Conservation (phyloP, 2,113 vertebrate species). For the Gavialis gangeticus region DNA sequence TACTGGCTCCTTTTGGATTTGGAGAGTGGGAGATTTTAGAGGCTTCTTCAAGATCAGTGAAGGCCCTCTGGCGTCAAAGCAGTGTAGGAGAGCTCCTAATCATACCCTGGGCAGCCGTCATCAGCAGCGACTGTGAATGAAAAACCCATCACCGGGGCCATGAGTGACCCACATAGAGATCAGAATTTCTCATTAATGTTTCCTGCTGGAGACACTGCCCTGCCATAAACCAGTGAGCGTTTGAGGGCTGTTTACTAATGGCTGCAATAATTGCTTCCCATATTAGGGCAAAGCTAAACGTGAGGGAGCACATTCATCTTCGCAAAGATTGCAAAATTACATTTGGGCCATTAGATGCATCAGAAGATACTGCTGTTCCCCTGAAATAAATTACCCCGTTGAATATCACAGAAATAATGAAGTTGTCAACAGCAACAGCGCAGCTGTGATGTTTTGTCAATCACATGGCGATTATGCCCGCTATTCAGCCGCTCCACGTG, state of each 20-base stretch:
- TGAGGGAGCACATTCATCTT: slow-evolving; percentile 29
- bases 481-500: slow-evolving; percentile 31
- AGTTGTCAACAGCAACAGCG: slow-evolving; percentile 52
- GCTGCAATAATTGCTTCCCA: slow-evolving; percentile 24
- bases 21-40: neutral
- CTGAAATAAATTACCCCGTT: slow-evolving; percentile 53
- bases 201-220: slow-evolving; percentile 1
- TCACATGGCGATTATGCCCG: slow-evolving; percentile 47
- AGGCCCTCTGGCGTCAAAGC: neutral
- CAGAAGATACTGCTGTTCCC: slow-evolving; percentile 27
- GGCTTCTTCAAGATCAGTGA: neutral
- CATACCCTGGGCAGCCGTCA: neutral
- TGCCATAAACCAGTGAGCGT: neutral
- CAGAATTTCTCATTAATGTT: slow-evolving; percentile 5
- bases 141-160: slow-evolving; percentile 10
- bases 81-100: neutral
- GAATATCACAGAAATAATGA: slow-evolving; percentile 61
- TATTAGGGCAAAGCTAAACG: slow-evolving; percentile 14
- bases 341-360: neutral
- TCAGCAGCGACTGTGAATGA: neutral
- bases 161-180: neutral
- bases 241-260: slow-evolving; percentile 26
- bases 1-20: neutral
- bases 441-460: slow-evolving; percentile 36
- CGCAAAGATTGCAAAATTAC: slow-evolving; percentile 44